Conservation (phyloP, 2,797 vertebrate species). For the Cetoscarus ocellatus region DNA sequence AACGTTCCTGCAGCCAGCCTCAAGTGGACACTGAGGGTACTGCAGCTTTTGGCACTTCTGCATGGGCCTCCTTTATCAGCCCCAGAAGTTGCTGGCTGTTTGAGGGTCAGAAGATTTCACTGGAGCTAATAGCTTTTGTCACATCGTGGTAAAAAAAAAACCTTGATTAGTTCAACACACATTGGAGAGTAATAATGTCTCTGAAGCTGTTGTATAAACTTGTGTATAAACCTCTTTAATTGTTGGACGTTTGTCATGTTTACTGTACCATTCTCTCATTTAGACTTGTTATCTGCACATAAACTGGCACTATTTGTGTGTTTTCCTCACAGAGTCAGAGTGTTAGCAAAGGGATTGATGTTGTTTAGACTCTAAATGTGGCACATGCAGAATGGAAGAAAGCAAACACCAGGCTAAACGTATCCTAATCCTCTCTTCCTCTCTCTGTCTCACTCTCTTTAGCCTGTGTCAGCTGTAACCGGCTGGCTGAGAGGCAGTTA, state of each 20-base stretch:
- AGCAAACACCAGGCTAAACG: constrained; percentile 79
- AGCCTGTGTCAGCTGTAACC: constrained; percentile 89
- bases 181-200: too few relatives aligned
- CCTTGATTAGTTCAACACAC: too few relatives aligned
- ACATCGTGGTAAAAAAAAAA: too few relatives aligned
- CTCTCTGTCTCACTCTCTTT: constrained; percentile 75
- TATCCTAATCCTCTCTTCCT: constrained; percentile 91
- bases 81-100: too few relatives aligned
- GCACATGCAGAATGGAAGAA: constrained; percentile 51
- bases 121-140: too few relatives aligned
- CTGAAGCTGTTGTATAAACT: background rate
- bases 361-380: constrained; percentile 35
- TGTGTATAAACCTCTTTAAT: background rate
- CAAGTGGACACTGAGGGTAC: too few relatives aligned
- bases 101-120: too few relatives aligned
- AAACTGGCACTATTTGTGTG: background rate
- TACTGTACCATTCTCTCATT: background rate
- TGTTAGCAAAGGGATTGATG: constrained; percentile 25
- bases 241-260: background rate
- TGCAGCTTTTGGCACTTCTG: too few relatives aligned
- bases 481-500: constrained; percentile 87
- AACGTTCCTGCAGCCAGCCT: too few relatives aligned
- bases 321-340: constrained; percentile 9
- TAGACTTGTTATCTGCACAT: background rate
- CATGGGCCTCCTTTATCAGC: too few relatives aligned